A percentile compares a stretch with the other conserved stretches of the same genome.
Conservation (phyloP, 2,797 vertebrate genomes). For the Melanogrammus aeglefinus region DNA sequence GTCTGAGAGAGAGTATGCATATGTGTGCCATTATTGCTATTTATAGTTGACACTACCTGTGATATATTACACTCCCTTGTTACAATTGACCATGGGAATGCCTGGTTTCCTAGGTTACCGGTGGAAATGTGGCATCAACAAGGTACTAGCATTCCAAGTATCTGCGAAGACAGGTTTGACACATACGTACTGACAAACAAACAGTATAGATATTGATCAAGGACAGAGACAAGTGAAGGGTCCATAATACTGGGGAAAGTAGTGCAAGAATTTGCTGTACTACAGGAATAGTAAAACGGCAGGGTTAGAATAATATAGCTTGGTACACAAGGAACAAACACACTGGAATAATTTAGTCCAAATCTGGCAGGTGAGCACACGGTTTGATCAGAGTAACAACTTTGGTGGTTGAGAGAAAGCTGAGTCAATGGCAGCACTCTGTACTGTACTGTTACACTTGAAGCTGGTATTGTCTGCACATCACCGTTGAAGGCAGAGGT, state of each 20-base stretch:
- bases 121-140: constrained; percentile 26
- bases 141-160: constrained; percentile 34
- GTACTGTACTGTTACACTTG: background rate
- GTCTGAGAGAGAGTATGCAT: constrained; percentile 1
- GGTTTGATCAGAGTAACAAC: no score
- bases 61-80: constrained; percentile 63
- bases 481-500: background rate
- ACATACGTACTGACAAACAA: background rate
- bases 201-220: background rate
- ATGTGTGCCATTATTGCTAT: constrained; percentile 6
- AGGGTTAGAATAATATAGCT: background rate
- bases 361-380: background rate
- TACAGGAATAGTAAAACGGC: background rate
- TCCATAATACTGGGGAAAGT: background rate
- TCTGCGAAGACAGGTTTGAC: constrained; percentile 45
- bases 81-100: constrained; percentile 48
- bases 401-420: background rate
- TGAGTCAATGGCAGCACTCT: background rate
- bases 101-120: constrained; percentile 44
- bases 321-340: background rate
- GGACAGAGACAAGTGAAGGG: background rate
- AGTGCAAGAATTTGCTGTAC: background rate
- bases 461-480: background rate
- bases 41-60: constrained; percentile 31
- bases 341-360: background rate